Base-by-base conservation (phyloP, 2,113 vertebrate species). In the Lota lota region DNA sequence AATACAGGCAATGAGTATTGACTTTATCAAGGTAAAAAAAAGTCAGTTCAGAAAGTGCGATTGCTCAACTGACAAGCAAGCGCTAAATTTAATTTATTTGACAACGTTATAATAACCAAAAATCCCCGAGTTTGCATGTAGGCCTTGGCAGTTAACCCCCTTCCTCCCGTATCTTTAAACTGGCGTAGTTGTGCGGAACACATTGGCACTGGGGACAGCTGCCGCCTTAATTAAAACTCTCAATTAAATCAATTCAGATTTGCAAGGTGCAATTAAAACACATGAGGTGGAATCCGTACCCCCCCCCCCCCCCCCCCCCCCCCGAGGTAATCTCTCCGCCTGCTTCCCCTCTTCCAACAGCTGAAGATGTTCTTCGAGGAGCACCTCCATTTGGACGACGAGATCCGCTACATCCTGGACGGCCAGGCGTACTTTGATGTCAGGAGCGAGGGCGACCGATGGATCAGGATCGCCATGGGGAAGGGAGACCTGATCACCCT, bases 401-500 rank as follows among this genome's bases (percentile, higher is more conserved):
- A 99, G 89, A 93, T 98, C 79, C 95, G 96, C 64, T 99, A 98
- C 88, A 83, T 98, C 83, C 85, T 99, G 61, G 96, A 97, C 0
- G 96, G 97, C 63, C 94, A 84, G 18, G 94, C 94, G 1, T 99
- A 97, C 91, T 98, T 99, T 10, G 96, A 99, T 0, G 88, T 99
- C 33, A 77, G 97, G 66, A 95, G 96, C 85, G 73, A 86, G 56
- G 89, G 94, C 15, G 95, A 98, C 70, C 84, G 83, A 15, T 99
- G 96, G 96, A 94, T 99, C 83, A 91, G 96, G 18, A 95, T 99
- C 36, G 86, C 75, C 67, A 91, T 97, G 91, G 83, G 75, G 16
- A 98, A 97, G 56, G 97, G 97, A 17, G 96, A 98, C 82, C 82
- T 99, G 92, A 98, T 99, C 78, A 97, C 95, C 0, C 90, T 99